phyloP scores from a whole-genome alignment of 2,797 vertebrate species.

The Sebastes kiyomatsui region DNA sequence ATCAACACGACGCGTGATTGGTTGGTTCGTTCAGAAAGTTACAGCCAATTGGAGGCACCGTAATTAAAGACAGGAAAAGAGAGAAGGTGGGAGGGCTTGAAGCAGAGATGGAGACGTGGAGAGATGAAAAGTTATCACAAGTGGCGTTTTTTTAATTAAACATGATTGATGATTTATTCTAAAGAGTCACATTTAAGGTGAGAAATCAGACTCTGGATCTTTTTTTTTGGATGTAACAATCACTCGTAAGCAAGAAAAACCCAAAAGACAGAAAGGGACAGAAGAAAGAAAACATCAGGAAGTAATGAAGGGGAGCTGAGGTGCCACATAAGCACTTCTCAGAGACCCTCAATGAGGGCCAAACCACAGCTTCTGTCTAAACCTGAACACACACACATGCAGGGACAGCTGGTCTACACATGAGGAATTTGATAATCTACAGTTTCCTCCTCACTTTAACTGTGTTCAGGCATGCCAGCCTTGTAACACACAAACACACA shows the following conservation, averaged over 20 bases:
- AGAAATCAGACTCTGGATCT: neutral
- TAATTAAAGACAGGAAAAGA: constrained; percentile 67
- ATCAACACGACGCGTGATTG: constrained; percentile 49
- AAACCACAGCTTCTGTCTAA: constrained; percentile 59
- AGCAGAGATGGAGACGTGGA: constrained; percentile 55
- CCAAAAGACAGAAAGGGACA: neutral
- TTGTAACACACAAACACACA: constrained; percentile 6
- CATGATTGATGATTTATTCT: neutral
- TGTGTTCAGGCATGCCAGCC: constrained; percentile 66
- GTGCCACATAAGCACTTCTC: constrained; percentile 77
- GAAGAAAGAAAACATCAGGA: constrained; percentile 22
- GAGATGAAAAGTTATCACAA: neutral
- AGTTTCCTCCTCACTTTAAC: constrained; percentile 65
- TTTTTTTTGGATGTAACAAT: neutral
- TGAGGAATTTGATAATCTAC: constrained; percentile 78
- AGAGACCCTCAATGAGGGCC: constrained; percentile 25
- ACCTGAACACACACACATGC: constrained; percentile 25
- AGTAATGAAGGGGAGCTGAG: constrained; percentile 45
- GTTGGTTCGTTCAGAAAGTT: constrained; percentile 13
- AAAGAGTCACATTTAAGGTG: neutral
- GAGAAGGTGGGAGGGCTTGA: constrained; percentile 40
- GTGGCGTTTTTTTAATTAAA: neutral
- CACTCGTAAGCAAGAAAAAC: neutral
- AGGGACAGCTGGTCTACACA: constrained; percentile 76
- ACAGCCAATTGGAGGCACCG: constrained; percentile 57